These are phyloP conservation scores for Malurus splendens DNA, from an alignment of 2,797 vertebrate genomes.

Conservation along the genomic window DNA sequence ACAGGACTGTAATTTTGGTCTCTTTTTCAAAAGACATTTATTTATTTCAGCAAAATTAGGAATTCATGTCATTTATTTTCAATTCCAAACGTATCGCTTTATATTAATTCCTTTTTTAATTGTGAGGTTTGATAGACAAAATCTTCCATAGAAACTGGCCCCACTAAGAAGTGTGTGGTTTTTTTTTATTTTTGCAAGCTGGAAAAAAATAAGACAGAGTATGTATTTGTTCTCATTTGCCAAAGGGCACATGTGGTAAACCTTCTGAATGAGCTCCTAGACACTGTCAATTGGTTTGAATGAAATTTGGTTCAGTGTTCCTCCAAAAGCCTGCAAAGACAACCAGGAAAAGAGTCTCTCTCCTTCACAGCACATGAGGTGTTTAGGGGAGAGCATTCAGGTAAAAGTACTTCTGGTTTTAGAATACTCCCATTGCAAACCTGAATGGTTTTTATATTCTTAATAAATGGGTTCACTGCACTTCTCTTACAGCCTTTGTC, in stretches of 20 bases:
- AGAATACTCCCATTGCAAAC: background rate
- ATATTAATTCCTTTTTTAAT: background rate
- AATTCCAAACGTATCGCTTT: background rate
- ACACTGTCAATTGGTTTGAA: background rate
- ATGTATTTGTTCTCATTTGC: background rate
- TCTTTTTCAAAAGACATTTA: background rate
- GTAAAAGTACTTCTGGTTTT: background rate
- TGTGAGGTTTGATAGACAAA: background rate
- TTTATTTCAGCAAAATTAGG: background rate
- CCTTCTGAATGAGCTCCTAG: background rate
- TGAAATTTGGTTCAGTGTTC: background rate
- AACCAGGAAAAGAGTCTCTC: background rate
- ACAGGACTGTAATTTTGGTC: accelerated
- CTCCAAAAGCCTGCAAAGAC: background rate
- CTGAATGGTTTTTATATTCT: background rate
- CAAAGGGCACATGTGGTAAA: background rate
- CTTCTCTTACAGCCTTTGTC: background rate
- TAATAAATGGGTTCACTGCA: background rate
- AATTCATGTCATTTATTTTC: background rate
- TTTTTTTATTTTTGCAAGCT: background rate
- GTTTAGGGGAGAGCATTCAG: background rate
- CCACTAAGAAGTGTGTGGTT: background rate
- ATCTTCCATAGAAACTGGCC: background rate
- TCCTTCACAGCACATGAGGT: background rate
- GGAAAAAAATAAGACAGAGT: background rate